Conservation (phyloP, 2,888 invertebrate genomes). For the Coleophora flavipennella region DNA sequence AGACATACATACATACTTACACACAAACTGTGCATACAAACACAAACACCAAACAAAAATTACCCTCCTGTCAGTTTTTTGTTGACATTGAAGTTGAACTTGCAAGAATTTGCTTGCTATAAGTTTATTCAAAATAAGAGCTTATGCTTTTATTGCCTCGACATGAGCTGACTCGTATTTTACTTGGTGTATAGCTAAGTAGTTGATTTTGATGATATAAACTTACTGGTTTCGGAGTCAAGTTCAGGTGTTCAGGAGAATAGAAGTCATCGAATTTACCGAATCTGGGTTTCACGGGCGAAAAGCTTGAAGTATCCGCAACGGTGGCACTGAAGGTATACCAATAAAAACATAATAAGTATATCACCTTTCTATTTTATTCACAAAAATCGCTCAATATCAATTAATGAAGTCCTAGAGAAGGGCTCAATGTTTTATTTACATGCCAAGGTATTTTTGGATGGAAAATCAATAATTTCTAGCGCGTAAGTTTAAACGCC, state of each 20-base stretch:
- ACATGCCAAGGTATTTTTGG: constrained; percentile 64
- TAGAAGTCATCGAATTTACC: constrained; percentile 59
- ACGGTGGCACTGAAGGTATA: constrained; percentile 29
- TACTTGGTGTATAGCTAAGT: no score
- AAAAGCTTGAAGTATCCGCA: constrained; percentile 34
- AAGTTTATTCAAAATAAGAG: no score
- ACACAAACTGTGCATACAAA: no score
- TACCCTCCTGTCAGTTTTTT: no score
- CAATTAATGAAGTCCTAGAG: constrained; percentile 2
- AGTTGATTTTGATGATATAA: no score
- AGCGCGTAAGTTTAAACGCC: constrained; percentile 65
- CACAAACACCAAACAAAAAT: no score
- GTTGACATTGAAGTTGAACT: no score
- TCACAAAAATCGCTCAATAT: constrained; percentile 2
- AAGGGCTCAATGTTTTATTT: constrained; percentile 61
- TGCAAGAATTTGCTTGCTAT: no score
- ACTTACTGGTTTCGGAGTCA: constrained; percentile 60
- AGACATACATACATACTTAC: no score
- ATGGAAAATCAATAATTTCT: constrained; percentile 65
- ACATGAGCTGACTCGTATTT: no score
- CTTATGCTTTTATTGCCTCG: no score
- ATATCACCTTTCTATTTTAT: no score
- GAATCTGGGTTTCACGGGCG: constrained; percentile 53
- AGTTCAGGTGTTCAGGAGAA: constrained; percentile 64
- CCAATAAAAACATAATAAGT: constrained; percentile 10